A percentile compares a stretch with the other conserved stretches of the same genome.
These are phyloP conservation scores for Mobula birostris DNA, from an alignment of 2,113 vertebrate species.

Conservation along the genomic window DNA sequence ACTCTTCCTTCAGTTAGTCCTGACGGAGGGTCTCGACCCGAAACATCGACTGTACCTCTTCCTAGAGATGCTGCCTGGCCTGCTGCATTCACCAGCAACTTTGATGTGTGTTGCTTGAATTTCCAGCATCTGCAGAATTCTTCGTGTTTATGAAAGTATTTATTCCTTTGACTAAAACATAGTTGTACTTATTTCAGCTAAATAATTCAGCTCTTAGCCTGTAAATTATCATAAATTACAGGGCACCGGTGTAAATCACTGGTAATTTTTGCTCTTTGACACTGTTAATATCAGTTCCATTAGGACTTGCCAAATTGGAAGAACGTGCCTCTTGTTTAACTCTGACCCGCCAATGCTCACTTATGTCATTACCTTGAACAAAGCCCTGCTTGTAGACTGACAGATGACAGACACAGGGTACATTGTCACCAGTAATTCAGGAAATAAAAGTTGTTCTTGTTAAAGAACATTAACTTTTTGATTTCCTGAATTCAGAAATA, in stretches of 20 bases:
- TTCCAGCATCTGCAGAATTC: too few species aligned
- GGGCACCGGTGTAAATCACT: background rate
- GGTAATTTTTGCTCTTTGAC: background rate
- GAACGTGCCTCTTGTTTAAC: background rate
- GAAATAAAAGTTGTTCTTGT: background rate
- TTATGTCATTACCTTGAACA: constrained; percentile 1
- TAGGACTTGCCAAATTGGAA: constrained; percentile 9
- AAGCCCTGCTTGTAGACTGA: background rate
- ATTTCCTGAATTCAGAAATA: background rate
- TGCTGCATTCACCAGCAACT: too few species aligned
- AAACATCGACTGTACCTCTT: too few species aligned
- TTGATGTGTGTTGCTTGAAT: too few species aligned
- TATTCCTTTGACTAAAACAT: background rate
- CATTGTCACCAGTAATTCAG: background rate
- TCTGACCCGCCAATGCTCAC: background rate
- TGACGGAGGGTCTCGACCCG: too few species aligned
- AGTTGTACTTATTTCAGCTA: background rate
- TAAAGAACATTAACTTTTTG: background rate
- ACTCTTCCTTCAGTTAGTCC: too few species aligned
- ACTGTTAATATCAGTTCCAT: background rate
- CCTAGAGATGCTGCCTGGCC: too few species aligned
- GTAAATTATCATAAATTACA: background rate
- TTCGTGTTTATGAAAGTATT: background rate
- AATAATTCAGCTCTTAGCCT: background rate
- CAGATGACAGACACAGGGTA: background rate